Conservation (phyloP, 1,140 invertebrate species). For the Aricia agestis region DNA sequence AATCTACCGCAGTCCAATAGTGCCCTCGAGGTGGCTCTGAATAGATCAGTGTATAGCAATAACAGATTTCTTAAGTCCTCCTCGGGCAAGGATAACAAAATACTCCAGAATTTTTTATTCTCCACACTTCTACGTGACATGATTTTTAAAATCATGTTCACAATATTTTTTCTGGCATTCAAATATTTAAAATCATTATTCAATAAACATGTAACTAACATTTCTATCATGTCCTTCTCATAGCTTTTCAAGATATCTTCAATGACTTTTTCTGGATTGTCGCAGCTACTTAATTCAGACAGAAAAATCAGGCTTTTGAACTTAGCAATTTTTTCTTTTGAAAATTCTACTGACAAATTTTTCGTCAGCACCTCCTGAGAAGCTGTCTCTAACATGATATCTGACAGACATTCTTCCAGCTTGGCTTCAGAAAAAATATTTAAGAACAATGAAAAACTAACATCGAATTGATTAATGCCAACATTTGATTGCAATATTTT, state of each 20-base stretch:
- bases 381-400: slow-evolving; percentile 63
- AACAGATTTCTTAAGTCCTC: slow-evolving; percentile 61
- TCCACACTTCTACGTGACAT: slow-evolving; percentile 60
- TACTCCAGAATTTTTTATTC: slow-evolving; percentile 67
- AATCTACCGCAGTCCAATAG: slow-evolving; percentile 74
- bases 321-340: slow-evolving; percentile 39
- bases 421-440: slow-evolving; percentile 52
- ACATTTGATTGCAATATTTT: slow-evolving; percentile 54
- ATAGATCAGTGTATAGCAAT: slow-evolving; percentile 64
- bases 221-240: slow-evolving; percentile 38
- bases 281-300: slow-evolving; percentile 39
- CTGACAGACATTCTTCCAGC: slow-evolving; percentile 59
- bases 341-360: slow-evolving; percentile 41
- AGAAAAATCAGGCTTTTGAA: slow-evolving; percentile 58
- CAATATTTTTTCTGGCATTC: slow-evolving; percentile 62
- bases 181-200: slow-evolving; percentile 46
- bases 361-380: slow-evolving; percentile 57
- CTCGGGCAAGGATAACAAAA: slow-evolving; percentile 63
- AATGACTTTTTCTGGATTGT: slow-evolving; percentile 34
- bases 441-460: slow-evolving; percentile 46
- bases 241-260: slow-evolving; percentile 40
- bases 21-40: slow-evolving; percentile 72
- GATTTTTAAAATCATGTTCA: slow-evolving; percentile 61
- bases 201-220: slow-evolving; percentile 48
- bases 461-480: slow-evolving; percentile 42